Conservation (phyloP, 2,113 vertebrate species). For the Dissostichus mawsoni region DNA sequence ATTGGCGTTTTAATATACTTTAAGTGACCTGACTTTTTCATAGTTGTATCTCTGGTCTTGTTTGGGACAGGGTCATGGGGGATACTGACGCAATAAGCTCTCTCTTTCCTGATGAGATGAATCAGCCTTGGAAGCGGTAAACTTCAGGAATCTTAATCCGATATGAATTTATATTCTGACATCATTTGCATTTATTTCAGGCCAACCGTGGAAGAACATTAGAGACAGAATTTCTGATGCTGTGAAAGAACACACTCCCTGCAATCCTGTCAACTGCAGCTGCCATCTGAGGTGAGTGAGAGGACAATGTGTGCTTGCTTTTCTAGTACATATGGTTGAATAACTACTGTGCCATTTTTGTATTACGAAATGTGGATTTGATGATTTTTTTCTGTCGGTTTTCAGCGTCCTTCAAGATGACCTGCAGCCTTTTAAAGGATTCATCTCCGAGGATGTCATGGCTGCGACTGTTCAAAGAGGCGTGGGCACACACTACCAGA, state of each 20-base stretch:
- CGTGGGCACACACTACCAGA: slow-evolving; percentile 96
- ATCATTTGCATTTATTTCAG: slow-evolving; percentile 29
- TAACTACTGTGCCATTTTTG: too few relatives aligned
- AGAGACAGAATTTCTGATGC: slow-evolving; percentile 70
- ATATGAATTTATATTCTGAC: background rate
- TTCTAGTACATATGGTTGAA: too few relatives aligned
- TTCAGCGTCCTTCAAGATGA: slow-evolving; percentile 90
- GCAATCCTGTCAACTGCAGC: slow-evolving; percentile 89
- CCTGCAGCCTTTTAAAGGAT: slow-evolving; percentile 87
- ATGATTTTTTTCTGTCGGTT: background rate
- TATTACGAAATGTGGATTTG: background rate
- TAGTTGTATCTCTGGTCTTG: too few relatives aligned
- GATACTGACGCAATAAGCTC: too few relatives aligned
- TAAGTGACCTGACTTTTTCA: too few relatives aligned
- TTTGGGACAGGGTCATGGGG: too few relatives aligned
- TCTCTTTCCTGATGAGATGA: too few relatives aligned
- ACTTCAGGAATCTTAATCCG: background rate
- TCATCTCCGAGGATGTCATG: slow-evolving; percentile 89
- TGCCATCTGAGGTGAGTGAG: slow-evolving; percentile 88
- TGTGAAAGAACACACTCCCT: slow-evolving; percentile 83
- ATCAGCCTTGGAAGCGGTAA: too few relatives aligned
- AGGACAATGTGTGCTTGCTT: background rate
- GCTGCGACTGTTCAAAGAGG: slow-evolving; percentile 85
- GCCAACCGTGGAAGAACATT: slow-evolving; percentile 68
- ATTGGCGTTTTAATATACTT: too few relatives aligned